A percentile compares a stretch with the other conserved stretches of the same genome.
Evolutionary conservation across 1,140 invertebrate genomes (phyloP).

Genomic region (Parapsyche elsis): DNA sequence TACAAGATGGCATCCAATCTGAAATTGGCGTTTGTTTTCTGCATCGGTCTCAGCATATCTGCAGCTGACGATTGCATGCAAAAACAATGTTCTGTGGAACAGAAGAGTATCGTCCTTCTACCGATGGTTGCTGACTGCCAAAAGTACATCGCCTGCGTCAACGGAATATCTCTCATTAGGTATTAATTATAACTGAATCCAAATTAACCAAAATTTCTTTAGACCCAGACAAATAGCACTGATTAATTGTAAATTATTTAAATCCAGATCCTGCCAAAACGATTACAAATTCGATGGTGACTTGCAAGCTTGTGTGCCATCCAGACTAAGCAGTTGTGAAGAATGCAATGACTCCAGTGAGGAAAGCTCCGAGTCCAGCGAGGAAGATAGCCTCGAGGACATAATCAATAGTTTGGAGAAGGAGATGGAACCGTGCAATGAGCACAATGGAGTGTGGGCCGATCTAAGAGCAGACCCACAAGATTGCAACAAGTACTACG

Average conservation of each 20-base stretch:
- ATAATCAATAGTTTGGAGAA: no score
- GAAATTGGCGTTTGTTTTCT: not conserved
- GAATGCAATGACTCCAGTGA: not conserved
- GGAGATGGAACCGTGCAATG: not conserved
- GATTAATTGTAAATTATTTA: not conserved
- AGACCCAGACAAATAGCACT: not conserved
- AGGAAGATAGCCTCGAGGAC: no score
- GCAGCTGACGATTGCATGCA: not conserved
- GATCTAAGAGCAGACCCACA: slow-evolving; percentile 61
- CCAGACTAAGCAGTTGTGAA: not conserved
- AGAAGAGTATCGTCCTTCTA: not conserved
- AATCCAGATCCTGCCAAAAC: not conserved
- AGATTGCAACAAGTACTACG: slow-evolving; percentile 70
- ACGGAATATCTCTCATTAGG: not conserved
- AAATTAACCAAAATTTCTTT: not conserved
- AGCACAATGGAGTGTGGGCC: slow-evolving; percentile 19
- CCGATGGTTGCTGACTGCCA: not conserved
- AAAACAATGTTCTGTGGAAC: not conserved
- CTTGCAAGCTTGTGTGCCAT: not conserved
- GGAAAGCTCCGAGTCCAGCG: not conserved
- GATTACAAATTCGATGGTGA: not conserved
- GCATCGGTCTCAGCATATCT: not conserved
- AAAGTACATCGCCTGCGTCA: not conserved
- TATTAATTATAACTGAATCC: not conserved
- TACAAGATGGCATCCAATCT: no score